A percentile compares a stretch with the other conserved stretches of the same genome.
These are phyloP conservation scores for Cephus cinctus DNA, from an alignment of 1,140 invertebrate species.

Conservation along the genomic window DNA sequence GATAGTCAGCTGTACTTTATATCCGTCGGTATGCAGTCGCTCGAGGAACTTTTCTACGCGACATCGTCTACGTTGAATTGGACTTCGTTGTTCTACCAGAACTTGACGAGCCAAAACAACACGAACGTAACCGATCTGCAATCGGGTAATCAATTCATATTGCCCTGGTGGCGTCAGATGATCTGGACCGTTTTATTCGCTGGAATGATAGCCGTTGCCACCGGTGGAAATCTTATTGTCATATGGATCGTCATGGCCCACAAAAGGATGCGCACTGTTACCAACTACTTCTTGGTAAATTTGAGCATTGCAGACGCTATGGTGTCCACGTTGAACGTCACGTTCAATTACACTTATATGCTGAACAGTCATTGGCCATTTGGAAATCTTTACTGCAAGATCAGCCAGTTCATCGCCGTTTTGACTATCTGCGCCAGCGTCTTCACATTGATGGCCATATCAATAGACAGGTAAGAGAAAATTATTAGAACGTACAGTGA, in stretches of 20 bases:
- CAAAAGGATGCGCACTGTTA: constrained; percentile 90
- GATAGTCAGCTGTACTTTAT: too few relatives aligned
- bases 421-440: constrained; percentile 90
- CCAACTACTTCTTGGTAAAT: constrained; percentile 96
- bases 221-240: constrained; percentile 89
- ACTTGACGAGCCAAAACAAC: constrained; percentile 30
- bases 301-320: constrained; percentile 89
- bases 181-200: constrained; percentile 83
- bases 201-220: constrained; percentile 87
- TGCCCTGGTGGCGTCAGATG: constrained; percentile 83
- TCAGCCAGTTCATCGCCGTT: constrained; percentile 89
- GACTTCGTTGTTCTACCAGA: constrained; percentile 17
- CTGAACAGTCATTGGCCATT: constrained; percentile 92
- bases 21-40: constrained; percentile 26
- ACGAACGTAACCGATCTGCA: constrained; percentile 35
- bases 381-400: constrained; percentile 89
- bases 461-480: constrained; percentile 94
- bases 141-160: constrained; percentile 61
- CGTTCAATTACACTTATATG: constrained; percentile 94
- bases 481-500: too few relatives aligned
- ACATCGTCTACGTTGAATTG: constrained; percentile 27
- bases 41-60: constrained; percentile 25
- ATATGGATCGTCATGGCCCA: constrained; percentile 93
- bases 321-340: constrained; percentile 89
- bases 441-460: constrained; percentile 94